Percentiles rank a stretch among this genome's conserved stretches.
Conservation (phyloP, 2,113 vertebrate species). For the Micronycteris hirsuta region DNA sequence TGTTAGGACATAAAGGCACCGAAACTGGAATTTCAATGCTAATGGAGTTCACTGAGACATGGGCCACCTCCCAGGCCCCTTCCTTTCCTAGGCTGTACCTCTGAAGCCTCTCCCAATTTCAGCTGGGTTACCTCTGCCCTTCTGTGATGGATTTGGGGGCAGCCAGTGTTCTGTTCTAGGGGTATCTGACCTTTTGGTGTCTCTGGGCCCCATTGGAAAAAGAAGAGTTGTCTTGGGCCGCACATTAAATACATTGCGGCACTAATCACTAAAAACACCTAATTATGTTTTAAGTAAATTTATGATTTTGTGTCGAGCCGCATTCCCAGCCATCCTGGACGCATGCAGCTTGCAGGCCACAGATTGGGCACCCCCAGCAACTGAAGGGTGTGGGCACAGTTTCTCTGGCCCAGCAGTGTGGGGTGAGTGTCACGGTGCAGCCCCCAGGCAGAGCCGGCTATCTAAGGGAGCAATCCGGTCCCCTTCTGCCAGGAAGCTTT, state of each 20-base stretch:
- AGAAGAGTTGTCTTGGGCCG: too few relatives aligned
- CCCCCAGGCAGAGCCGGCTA: constrained; percentile 43
- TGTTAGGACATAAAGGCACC: not conserved
- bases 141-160: not conserved
- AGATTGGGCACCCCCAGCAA: not conserved
- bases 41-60: not conserved
- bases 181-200: too few relatives aligned
- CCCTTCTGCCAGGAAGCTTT: constrained; percentile 56
- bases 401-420: not conserved
- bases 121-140: not conserved
- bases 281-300: too few relatives aligned
- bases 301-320: too few relatives aligned
- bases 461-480: constrained; percentile 46
- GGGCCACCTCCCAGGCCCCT: not conserved
- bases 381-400: constrained; percentile 55
- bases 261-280: not conserved
- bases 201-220: too few relatives aligned
- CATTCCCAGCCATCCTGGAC: too few relatives aligned
- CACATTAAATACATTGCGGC: too few relatives aligned
- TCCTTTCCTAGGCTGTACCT: not conserved
- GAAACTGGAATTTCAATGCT: not conserved
- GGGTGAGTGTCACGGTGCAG: constrained; percentile 10
- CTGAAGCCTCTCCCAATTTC: not conserved
- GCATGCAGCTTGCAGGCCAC: too few relatives aligned
- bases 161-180: not conserved